Evolutionary conservation across 2,113 vertebrate species (phyloP), one percentile per base, ranked within the genome.

Genomic region (Halichoeres trimaculatus): DNA sequence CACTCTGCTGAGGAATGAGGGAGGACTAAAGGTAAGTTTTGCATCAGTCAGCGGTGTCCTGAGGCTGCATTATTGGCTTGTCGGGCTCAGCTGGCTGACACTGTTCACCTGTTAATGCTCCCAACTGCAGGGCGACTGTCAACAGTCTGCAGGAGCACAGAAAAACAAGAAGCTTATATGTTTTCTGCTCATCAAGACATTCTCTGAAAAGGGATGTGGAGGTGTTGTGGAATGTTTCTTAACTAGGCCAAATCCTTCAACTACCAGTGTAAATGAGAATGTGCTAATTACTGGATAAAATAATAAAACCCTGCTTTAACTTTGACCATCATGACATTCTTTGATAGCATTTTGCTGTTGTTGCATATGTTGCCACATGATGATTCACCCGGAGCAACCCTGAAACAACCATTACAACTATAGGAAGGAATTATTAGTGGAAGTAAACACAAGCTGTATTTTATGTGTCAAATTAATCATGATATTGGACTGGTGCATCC

Each of bases 51-150:
- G 84, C 82, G 87, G 69, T 79, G 71, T 82, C 75, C 80, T 43
- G 72, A 63, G 64, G 69, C 48, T 35, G 58, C 61, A 85, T 88
- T 88, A 70, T 73, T 75, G 68, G 65, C 66, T 59, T 50, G 67
- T 81, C 78, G 74, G 54, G 65, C 81, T 81, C 41, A 57, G 68
- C 65, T 65, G 74, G 47, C 56, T 84, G 82, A 85, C 70, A 72
- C 10, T 55, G 62, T 74, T 88, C 88, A 90, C 85, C 88, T 90
- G 85, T 68, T 86, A 62, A 55, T 76, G 64, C 57, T 55, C n/a
- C 57, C 71, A 52, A 47, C 58, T 51, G 74, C 66, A 66, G 57
- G 57, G 60, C 34, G 62, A 51, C 50, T 47, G 62, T 68, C 80
- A 69, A 73, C 58, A 23, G 74, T 52, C 58, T 61, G 55, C 55